Conservation (phyloP, 2,888 invertebrate genomes). For the Blastobasis adustella region DNA sequence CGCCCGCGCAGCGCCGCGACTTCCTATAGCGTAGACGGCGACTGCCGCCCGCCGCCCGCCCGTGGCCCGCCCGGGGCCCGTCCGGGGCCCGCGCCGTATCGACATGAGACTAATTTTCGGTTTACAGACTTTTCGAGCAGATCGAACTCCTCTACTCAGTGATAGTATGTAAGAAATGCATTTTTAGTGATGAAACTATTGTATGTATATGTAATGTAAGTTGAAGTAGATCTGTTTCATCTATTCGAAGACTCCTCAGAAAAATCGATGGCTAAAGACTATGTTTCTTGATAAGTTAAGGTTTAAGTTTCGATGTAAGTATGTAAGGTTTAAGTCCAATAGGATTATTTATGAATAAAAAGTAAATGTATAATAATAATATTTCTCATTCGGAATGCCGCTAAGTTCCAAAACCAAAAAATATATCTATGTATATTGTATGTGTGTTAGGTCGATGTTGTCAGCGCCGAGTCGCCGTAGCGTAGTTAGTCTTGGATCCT, state of each 20-base stretch:
- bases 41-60: constrained; percentile 37
- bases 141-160: constrained; percentile 71
- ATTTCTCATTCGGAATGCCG: constrained; percentile 62
- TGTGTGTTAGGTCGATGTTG: too few relatives aligned
- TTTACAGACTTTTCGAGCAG: constrained; percentile 71
- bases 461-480: too few relatives aligned
- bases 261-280: constrained; percentile 72
- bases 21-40: constrained; percentile 58
- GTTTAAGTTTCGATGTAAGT: constrained; percentile 58
- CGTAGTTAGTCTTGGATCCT: constrained; percentile 16
- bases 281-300: constrained; percentile 52
- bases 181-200: constrained; percentile 70
- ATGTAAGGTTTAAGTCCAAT: constrained; percentile 60
- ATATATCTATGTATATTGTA: constrained; percentile 24
- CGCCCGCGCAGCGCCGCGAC: constrained; percentile 19
- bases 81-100: constrained; percentile 19
- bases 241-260: constrained; percentile 70
- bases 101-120: constrained; percentile 60
- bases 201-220: constrained; percentile 60
- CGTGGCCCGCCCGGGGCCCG: constrained; percentile 25
- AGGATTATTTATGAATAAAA: constrained; percentile 61
- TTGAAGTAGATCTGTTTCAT: constrained; percentile 70
- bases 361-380: constrained; percentile 53
- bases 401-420: constrained; percentile 64
- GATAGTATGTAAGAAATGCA: constrained; percentile 69